Conservation (phyloP, 2,888 invertebrate genomes). For the Galerucella nymphaeae region DNA sequence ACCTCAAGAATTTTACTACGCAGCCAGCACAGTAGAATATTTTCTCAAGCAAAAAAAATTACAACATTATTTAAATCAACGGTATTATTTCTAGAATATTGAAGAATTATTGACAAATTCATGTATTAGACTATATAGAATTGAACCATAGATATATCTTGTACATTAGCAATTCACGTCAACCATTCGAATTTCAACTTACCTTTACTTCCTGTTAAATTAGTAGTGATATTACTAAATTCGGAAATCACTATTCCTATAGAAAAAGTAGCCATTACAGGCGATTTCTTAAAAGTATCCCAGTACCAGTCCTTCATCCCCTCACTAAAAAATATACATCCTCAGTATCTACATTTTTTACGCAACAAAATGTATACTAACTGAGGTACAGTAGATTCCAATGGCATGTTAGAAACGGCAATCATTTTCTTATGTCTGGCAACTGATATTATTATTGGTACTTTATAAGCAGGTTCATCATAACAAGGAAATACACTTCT, state of each 20-base stretch:
- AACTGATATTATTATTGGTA: constrained; percentile 74
- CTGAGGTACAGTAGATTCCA: constrained; percentile 71
- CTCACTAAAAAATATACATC: constrained; percentile 60
- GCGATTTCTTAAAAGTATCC: constrained; percentile 77
- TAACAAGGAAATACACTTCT: constrained; percentile 84
- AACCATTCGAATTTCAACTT: too few species aligned
- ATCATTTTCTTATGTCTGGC: constrained; percentile 71
- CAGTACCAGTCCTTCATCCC: constrained; percentile 72
- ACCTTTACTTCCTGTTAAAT: neutral
- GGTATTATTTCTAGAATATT: too few species aligned
- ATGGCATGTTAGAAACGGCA: constrained; percentile 74
- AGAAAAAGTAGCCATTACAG: constrained; percentile 82
- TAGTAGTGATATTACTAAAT: constrained; percentile 59
- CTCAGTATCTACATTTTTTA: too few species aligned
- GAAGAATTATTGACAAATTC: too few species aligned
- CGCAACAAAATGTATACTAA: constrained; percentile 62
- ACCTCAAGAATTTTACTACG: too few species aligned
- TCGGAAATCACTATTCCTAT: constrained; percentile 79
- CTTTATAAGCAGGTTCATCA: constrained; percentile 82
- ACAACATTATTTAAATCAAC: too few species aligned
- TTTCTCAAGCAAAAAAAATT: too few species aligned
- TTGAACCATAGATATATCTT: too few species aligned
- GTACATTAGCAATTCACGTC: too few species aligned
- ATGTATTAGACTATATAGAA: too few species aligned
- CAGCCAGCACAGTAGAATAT: too few species aligned